phyloP scores from a whole-genome alignment of 2,113 vertebrate genomes.

The Heloderma charlesbogerti region DNA sequence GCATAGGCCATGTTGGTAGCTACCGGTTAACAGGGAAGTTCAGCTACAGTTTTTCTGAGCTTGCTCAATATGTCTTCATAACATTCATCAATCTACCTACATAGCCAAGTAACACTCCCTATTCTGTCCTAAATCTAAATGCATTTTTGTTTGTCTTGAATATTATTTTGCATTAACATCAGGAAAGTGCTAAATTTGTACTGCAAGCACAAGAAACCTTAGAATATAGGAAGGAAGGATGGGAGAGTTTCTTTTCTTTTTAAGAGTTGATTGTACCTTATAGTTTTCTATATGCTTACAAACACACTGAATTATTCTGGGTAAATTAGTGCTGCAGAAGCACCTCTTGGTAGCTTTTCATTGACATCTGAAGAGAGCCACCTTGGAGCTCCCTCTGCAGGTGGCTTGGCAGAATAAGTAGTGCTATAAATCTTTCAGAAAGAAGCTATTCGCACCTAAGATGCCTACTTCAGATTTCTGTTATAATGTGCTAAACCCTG shows the following conservation, averaged over 20 bases:
- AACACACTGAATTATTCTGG: background rate
- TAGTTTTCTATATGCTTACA: background rate
- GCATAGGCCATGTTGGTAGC: background rate
- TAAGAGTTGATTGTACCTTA: background rate
- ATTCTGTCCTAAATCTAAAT: background rate
- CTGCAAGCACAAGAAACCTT: background rate
- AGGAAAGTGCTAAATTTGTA: background rate
- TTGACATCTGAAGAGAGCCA: slow-evolving; percentile 5
- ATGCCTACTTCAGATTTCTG: too few relatives aligned
- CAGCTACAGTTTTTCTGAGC: background rate
- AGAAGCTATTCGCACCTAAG: background rate
- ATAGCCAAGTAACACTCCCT: background rate
- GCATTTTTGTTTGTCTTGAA: background rate
- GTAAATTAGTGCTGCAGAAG: background rate
- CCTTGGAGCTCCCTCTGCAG: slow-evolving; percentile 70
- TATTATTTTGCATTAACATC: background rate
- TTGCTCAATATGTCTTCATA: background rate
- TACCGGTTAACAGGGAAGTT: background rate
- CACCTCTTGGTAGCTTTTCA: background rate
- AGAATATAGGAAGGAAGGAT: background rate
- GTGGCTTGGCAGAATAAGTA: slow-evolving; percentile 45
- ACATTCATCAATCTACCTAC: background rate
- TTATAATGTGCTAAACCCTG: background rate
- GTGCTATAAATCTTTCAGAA: background rate
- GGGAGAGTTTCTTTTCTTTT: too few relatives aligned